Percentiles rank a stretch among this genome's conserved stretches.
These are phyloP conservation scores for Dendrocincla tyrannina DNA, from an alignment of 2,797 vertebrate genomes.

Conservation along the genomic window DNA sequence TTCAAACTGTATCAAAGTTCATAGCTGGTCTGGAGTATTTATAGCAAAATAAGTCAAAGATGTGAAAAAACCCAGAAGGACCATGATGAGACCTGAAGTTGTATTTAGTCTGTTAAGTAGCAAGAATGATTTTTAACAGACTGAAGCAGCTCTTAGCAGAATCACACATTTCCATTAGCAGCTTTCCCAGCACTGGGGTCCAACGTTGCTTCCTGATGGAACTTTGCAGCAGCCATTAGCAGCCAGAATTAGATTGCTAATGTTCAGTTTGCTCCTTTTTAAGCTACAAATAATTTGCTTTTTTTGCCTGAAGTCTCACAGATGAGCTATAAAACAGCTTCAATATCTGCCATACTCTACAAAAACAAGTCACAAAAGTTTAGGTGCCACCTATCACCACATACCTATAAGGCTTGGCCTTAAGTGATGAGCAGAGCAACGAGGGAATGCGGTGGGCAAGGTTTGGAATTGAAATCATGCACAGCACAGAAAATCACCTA, in stretches of 20 bases:
- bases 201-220: background rate
- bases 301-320: background rate
- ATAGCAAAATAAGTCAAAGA: background rate
- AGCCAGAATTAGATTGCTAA: background rate
- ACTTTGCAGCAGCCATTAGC: background rate
- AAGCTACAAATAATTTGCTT: background rate
- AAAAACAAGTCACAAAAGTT: background rate
- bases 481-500: background rate
- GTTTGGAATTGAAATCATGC: background rate
- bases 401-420: background rate
- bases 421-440: background rate
- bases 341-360: background rate
- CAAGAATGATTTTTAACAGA: background rate
- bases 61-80: background rate
- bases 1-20: background rate
- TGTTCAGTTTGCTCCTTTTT: background rate
- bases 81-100: background rate
- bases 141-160: background rate
- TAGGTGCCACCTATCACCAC: background rate
- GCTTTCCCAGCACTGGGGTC: background rate
- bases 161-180: background rate
- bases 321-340: background rate
- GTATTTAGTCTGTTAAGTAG: background rate
- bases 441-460: background rate
- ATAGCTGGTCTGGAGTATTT: background rate